A percentile compares a stretch with the other conserved stretches of the same genome.
phyloP scores from a whole-genome alignment of 2,113 vertebrate genomes.

The Macheiramphus alcinus region DNA sequence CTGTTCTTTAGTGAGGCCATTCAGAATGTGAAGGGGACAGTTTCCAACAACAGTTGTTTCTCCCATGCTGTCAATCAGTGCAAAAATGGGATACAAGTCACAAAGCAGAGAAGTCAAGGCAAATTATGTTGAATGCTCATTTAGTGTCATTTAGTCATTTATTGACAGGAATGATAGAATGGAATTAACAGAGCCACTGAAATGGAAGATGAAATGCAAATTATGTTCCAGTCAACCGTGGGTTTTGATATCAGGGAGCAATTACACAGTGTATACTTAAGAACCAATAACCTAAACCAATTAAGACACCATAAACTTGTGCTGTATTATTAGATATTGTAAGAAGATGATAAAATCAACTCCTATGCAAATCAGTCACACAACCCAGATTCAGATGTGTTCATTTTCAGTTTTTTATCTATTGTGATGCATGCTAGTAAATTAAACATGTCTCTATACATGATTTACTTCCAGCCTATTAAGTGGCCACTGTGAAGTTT shows the following conservation, averaged over 20 bases:
- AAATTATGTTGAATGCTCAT: not conserved
- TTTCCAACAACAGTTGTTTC: not conserved
- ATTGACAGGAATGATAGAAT: not conserved
- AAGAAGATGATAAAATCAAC: not conserved
- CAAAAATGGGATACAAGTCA: not conserved
- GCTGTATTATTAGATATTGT: not conserved
- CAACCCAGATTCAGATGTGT: not conserved
- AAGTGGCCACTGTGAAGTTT: not conserved
- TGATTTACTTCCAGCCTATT: not conserved
- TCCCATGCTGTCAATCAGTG: not conserved
- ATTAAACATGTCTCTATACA: not conserved
- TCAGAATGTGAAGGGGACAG: not conserved
- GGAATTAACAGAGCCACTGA: not conserved
- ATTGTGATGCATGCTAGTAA: not conserved
- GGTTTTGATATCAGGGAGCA: not conserved
- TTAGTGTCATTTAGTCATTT: not conserved
- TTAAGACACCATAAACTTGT: constrained; percentile 6
- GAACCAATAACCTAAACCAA: not conserved
- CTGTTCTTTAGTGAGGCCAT: not conserved
- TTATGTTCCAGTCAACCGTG: not conserved
- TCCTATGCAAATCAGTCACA: not conserved
- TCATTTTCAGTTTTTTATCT: not conserved
- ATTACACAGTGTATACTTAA: not conserved
- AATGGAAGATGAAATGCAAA: constrained; percentile 34
- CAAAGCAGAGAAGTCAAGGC: not conserved